A percentile compares a stretch with the other conserved stretches of the same genome.
These are phyloP conservation scores for Oscheius sp. DNA, from an alignment of 2,888 invertebrate genomes.

Conservation along the genomic window DNA sequence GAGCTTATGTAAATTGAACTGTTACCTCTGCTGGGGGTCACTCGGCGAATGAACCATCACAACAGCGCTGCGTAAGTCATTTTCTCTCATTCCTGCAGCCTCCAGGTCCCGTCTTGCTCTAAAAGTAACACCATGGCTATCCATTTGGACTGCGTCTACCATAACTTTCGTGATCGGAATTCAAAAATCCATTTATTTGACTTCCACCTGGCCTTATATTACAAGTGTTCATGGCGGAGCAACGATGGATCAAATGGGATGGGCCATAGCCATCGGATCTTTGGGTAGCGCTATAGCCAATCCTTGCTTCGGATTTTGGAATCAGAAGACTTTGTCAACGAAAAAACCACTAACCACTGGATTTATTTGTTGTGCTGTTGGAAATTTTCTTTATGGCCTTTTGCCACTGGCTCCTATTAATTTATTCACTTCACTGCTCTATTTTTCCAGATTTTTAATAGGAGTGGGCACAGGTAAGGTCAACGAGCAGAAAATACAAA, in stretches of 20 bases:
- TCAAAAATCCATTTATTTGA: slow-evolving; percentile 57
- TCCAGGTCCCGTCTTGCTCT: neutral
- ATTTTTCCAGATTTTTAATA: slow-evolving; percentile 45
- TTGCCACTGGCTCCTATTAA: slow-evolving; percentile 2
- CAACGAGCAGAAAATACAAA: neutral
- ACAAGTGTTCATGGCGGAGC: neutral
- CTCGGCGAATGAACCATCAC: too few relatives aligned
- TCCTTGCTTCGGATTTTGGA: slow-evolving; percentile 32
- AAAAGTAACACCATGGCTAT: slow-evolving; percentile 51
- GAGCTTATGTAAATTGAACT: too few relatives aligned
- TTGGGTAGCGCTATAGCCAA: slow-evolving; percentile 5
- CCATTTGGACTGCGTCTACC: slow-evolving; percentile 46
- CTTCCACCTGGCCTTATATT: slow-evolving; percentile 58
- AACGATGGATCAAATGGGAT: slow-evolving; percentile 15
- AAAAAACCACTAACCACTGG: slow-evolving; percentile 17
- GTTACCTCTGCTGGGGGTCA: too few relatives aligned
- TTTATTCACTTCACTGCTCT: neutral
- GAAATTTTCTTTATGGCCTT: slow-evolving; percentile 50
- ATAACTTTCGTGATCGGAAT: slow-evolving; percentile 45
- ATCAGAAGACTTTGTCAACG: slow-evolving; percentile 22
- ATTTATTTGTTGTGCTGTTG: slow-evolving; percentile 21
- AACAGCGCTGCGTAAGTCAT: too few relatives aligned
- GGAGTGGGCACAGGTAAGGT: slow-evolving; percentile 47
- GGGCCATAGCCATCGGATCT: neutral
- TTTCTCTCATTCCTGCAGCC: too few relatives aligned